Base-by-base conservation (phyloP, 2,797 vertebrate genomes). In the Sciurus carolinensis region DNA sequence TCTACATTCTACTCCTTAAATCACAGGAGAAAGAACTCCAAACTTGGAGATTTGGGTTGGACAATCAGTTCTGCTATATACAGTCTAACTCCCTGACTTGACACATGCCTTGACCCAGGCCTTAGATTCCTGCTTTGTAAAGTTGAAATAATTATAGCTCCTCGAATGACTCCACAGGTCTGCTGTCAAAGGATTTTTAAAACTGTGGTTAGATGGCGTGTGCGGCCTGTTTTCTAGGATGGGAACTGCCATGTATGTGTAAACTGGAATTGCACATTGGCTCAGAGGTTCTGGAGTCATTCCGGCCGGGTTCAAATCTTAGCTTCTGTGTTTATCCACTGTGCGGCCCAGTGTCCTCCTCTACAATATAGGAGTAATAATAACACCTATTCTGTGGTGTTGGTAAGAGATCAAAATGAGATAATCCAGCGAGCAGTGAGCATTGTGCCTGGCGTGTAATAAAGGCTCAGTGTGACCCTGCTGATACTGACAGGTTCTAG, bases 121-220 rank as follows among this genome's bases (percentile, higher is more conserved):
- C 75, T 97, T 50, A 26, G 50, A 73, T 75, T 93, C 10, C 42
- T 54, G 50, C 66, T 76, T 54, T 59, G n/a, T 47, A 39, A 90
- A 59, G 1, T 18, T 88, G 50, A 47, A 18, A 69, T 69, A 62
- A 50, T 84, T 75, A 1, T 26, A 26, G 71, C 91, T 54, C 44
- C n/a, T 24, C n/a, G 3, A 36, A 42, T 36, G 44, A 57, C 39
- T 8, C 73, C 13, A 12, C 14, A 83, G 22, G 36, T 4, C 26
- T 83, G 42, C 44, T 71, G 18, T n/a, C 22, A 86, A 75, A 64
- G 11, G 22, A 22, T 62, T 92, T 87, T 80, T 89, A 1, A 33
- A 79, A 64, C 62, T 82, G 6, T 77, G 42, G 24, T 87, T 83
- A 79, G 24, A 54, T 47, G 33, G 11, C 44, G 11, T 72, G 3